Conservation (phyloP, 2,797 vertebrate genomes). For the Babyrousa celebensis region DNA sequence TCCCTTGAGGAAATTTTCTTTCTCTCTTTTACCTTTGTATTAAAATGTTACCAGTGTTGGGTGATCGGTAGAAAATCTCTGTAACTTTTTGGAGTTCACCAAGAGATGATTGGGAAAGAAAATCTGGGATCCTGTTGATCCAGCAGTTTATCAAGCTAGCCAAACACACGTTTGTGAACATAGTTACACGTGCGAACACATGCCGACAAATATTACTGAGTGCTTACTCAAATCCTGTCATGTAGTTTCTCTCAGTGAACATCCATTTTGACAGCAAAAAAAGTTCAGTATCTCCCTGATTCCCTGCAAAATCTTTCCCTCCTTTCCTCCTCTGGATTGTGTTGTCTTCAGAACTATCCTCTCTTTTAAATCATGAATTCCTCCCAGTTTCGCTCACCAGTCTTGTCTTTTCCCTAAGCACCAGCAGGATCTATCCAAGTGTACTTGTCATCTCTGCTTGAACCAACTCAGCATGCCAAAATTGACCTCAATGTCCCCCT, state of each 20-base stretch:
- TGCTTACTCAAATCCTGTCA: background rate
- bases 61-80: background rate
- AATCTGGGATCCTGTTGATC: background rate
- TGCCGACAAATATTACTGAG: background rate
- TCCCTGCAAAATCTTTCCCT: background rate
- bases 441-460: background rate
- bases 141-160: background rate
- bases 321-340: background rate
- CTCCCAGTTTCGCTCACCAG: background rate
- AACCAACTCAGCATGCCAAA: background rate
- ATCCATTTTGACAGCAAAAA: background rate
- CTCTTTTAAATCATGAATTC: background rate
- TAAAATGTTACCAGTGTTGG: background rate
- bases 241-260: background rate
- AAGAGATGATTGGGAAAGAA: background rate
- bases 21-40: background rate
- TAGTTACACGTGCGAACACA: background rate
- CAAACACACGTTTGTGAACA: background rate
- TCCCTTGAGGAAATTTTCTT: constrained; percentile 14
- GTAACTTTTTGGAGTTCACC: background rate
- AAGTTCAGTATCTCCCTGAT: background rate
- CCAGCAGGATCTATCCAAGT: background rate
- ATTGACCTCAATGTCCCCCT: background rate
- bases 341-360: background rate
- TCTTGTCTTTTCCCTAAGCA: background rate